Evolutionary conservation across 1,140 invertebrate genomes (phyloP).

Genomic region (Macrostomum lignano): DNA sequence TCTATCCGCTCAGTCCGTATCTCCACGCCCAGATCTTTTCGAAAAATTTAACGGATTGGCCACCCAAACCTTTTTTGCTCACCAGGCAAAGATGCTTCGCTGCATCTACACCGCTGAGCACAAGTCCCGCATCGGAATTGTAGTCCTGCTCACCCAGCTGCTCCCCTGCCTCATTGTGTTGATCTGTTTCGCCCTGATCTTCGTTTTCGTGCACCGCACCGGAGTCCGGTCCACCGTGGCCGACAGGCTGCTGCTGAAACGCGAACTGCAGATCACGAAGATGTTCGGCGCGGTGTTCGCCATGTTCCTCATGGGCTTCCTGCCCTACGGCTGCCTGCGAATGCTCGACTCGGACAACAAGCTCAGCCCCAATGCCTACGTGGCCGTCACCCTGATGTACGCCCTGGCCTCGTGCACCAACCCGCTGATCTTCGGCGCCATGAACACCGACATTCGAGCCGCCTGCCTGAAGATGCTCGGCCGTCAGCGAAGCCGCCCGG

Average conservation of each 20-base stretch:
- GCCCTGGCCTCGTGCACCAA: conserved; percentile 20
- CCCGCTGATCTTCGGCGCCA: conserved; percentile 22
- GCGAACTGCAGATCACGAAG: conserved; percentile 26
- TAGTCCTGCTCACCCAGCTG: conserved; percentile 18
- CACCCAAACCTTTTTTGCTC: too few relatives aligned
- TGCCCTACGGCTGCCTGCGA: conserved; percentile 21
- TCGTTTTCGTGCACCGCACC: conserved; percentile 19
- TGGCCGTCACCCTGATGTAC: conserved; percentile 21
- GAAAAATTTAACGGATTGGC: too few relatives aligned
- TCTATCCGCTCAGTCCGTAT: too few relatives aligned
- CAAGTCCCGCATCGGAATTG: conserved; percentile 14
- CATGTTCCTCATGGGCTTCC: conserved; percentile 20
- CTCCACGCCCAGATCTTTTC: too few relatives aligned
- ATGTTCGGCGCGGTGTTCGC: conserved; percentile 27
- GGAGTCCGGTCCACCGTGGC: not conserved
- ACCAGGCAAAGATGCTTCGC: not conserved
- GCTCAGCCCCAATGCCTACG: conserved; percentile 20
- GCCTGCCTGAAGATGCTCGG: conserved; percentile 16
- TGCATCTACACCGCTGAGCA: conserved; percentile 3
- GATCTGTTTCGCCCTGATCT: conserved; percentile 23
- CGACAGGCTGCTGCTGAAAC: conserved; percentile 9
- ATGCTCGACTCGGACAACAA: conserved; percentile 14
- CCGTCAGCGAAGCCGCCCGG: too few relatives aligned
- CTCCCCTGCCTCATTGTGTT: conserved; percentile 21
- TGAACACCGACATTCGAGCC: conserved; percentile 19